These are phyloP conservation scores for Xestoiulus laeticollis DNA, from an alignment of 2,888 invertebrate genomes.

Conservation along the genomic window DNA sequence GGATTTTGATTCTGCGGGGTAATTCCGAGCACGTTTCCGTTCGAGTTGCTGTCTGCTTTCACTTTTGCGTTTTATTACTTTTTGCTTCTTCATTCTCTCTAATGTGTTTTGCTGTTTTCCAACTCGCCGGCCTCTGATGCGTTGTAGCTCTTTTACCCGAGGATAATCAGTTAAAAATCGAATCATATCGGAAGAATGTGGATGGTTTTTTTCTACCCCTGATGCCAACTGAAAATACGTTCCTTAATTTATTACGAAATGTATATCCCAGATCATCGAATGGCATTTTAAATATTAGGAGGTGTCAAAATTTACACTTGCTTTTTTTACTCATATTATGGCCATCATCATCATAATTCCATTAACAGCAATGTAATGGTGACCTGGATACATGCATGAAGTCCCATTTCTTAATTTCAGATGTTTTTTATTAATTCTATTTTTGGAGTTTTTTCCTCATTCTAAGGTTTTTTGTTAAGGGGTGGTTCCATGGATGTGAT, in stretches of 20 bases:
- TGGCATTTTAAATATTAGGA: not conserved
- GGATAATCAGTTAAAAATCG: not conserved
- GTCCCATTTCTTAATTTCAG: too few species aligned
- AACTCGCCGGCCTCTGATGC: not conserved
- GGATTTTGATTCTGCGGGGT: not conserved
- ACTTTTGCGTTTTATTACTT: not conserved
- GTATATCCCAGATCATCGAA: not conserved
- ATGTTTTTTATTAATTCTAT: too few species aligned
- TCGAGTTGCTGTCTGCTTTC: not conserved
- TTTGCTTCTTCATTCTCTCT: not conserved
- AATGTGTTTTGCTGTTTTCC: conserved; percentile 12
- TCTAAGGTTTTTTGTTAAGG: too few species aligned
- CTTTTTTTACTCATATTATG: too few species aligned
- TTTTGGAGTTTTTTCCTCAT: too few species aligned
- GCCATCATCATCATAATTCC: too few species aligned
- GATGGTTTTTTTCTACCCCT: too few species aligned
- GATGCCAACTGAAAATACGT: too few species aligned
- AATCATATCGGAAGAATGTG: not conserved
- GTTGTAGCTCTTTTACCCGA: not conserved
- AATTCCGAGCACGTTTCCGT: conserved; percentile 4
- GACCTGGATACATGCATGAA: too few species aligned
- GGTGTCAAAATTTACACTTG: not conserved
- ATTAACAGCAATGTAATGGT: too few species aligned
- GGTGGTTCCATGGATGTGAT: too few species aligned
- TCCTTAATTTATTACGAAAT: not conserved